Conservation (phyloP, 2,888 invertebrate genomes). For the Fissipunctia ypsillon region DNA sequence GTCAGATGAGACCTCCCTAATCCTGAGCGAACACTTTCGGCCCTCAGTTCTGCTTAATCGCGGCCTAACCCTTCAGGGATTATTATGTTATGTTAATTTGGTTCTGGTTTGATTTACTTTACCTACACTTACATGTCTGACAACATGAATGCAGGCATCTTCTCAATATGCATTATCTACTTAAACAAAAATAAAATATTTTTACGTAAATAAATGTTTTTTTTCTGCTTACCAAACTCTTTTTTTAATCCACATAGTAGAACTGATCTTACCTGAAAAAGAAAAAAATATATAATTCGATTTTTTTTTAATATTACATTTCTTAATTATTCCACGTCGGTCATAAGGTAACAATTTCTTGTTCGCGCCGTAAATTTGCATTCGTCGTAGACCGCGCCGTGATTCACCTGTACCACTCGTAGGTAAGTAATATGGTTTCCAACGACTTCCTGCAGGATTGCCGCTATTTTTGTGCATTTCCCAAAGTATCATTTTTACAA, state of each 20-base stretch:
- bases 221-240: slow-evolving; percentile 18
- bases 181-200: no score
- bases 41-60: no score
- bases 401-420: not conserved
- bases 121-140: no score
- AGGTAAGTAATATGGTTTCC: slow-evolving; percentile 17
- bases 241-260: not conserved
- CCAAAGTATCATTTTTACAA: not conserved
- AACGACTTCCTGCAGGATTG: slow-evolving; percentile 1
- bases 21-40: no score
- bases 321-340: not conserved
- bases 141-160: no score
- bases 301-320: not conserved
- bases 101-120: no score
- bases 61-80: no score
- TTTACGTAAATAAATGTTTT: not conserved
- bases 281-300: not conserved
- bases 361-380: not conserved
- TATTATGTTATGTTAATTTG: no score
- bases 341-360: not conserved
- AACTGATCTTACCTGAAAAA: slow-evolving; percentile 38
- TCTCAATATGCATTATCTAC: no score
- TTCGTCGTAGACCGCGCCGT: not conserved
- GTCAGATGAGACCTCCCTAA: no score
- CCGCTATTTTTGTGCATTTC: not conserved